Conservation (phyloP, 2,888 invertebrate genomes). For the Flexamia atlantica region DNA sequence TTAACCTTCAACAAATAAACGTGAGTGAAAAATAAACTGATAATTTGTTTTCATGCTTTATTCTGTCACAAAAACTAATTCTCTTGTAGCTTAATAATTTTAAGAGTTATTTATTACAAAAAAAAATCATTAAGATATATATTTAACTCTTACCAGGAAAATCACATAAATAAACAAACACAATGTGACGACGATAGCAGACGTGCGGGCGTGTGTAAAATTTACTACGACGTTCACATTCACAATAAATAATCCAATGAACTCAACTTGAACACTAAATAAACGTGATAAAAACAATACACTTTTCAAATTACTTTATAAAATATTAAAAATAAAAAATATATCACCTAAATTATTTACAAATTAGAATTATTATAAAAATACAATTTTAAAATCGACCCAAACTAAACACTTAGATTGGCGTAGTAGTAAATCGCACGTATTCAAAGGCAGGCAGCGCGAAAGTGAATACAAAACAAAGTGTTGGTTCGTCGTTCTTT, state of each 20-base stretch:
- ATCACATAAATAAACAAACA: background rate
- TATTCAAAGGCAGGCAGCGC: conserved; percentile 4
- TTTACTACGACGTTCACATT: conserved; percentile 40
- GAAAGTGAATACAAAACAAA: conserved; percentile 34
- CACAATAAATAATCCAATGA: background rate
- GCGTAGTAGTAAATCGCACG: background rate
- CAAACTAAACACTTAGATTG: background rate
- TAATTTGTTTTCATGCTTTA: too few relatives aligned
- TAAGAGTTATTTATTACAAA: too few relatives aligned
- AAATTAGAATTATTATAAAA: background rate
- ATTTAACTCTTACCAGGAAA: background rate
- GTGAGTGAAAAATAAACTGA: too few relatives aligned
- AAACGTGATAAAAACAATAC: background rate
- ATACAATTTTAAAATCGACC: background rate
- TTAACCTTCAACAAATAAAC: too few relatives aligned
- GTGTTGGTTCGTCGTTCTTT: conserved; percentile 41
- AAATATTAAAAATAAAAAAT: background rate
- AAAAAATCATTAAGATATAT: too few relatives aligned
- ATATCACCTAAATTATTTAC: background rate
- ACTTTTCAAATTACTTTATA: background rate
- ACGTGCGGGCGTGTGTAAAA: conserved; percentile 21
- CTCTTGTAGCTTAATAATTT: too few relatives aligned
- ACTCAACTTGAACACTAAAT: conserved; percentile 1
- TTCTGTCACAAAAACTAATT: too few relatives aligned
- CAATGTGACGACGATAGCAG: background rate